Evolutionary conservation across 2,113 vertebrate species (phyloP), one percentile per base, ranked within the genome.

Genomic region (Equus quagga): DNA sequence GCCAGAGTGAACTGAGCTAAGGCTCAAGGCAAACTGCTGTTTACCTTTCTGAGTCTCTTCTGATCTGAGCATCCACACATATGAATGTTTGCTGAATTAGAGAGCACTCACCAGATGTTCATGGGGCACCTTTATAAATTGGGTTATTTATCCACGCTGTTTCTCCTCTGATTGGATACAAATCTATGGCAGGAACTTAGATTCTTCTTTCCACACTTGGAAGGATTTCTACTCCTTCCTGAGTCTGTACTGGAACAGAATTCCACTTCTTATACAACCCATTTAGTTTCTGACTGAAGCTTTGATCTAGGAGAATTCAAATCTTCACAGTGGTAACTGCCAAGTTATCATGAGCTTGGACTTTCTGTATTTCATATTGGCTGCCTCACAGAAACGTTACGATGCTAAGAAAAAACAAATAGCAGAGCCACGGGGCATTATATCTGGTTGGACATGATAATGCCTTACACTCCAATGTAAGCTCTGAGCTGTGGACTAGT

Each of bases 261-360:
- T 46, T 86, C 28, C 28, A 67, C 17, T 88, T 80, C 83, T 64
- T 67, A 19, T 8, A 23, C 33, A 81, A 31, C 33, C 13, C 11
- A 3, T 33, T 76, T 93, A 19, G 17, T 85, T 93, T 96, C 76
- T 17, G 4, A 80, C 36, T 49, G 23, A 76, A 81, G 14, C 49
- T 91, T 92, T 94, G 26, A 86, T 79, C 41, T 31, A 69, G 18
- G 44, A 82, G 17, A 92, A 89, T 75, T 76, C 49, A 93, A 88
- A 95, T 56, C 4, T 83, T 69, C 79, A 65, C 12, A 26, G 0
- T 26, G 24, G 21, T 81, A 91, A 92, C 9, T 87, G 46, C 41
- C 51, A 87, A 36, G 14, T 89, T 67, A 82, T 64, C 36, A 65
- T 21, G n/a, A 76, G 8, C 13, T 72, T 67, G 36, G 8, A 28